Percentiles rank a stretch among this genome's conserved stretches.
These are phyloP conservation scores for Sweltsa coloradensis DNA, from an alignment of 1,140 invertebrate genomes.

Conservation along the genomic window DNA sequence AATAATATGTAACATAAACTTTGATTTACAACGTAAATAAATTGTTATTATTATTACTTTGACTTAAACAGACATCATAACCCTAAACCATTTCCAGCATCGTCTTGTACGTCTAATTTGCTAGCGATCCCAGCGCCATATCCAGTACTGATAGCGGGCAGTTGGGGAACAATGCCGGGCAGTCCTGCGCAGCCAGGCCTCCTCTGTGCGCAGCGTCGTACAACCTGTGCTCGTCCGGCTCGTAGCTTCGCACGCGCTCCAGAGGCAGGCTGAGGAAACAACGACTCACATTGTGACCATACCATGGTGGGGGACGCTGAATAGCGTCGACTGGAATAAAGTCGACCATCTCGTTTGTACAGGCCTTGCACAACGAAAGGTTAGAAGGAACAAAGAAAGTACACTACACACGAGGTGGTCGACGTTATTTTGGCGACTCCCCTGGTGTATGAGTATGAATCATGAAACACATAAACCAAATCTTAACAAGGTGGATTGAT, in stretches of 20 bases:
- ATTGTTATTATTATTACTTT: neutral
- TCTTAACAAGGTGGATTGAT: too few relatives aligned
- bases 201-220: constrained; percentile 50
- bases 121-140: constrained; percentile 54
- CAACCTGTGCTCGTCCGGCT: constrained; percentile 48
- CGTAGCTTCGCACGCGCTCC: constrained; percentile 41
- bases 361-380: too few relatives aligned
- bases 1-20: neutral
- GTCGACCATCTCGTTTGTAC: too few relatives aligned
- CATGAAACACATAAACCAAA: too few relatives aligned
- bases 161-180: constrained; percentile 38
- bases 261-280: constrained; percentile 43
- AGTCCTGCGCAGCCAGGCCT: constrained; percentile 36
- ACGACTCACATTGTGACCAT: constrained; percentile 9
- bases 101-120: constrained; percentile 48
- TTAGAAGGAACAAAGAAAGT: too few relatives aligned
- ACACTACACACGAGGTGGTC: too few relatives aligned
- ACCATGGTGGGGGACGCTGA: too few relatives aligned
- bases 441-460: too few relatives aligned
- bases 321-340: too few relatives aligned
- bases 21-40: neutral
- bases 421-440: too few relatives aligned
- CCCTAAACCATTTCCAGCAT: too few relatives aligned
- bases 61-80: neutral
- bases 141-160: constrained; percentile 62